Evolutionary conservation across 2,113 vertebrate species (phyloP).

Genomic region (human (Homo sapiens)): GRCh38 chr12:85711001-85711500

Average conservation of each 20-base stretch:
- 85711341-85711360: background rate
- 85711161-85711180: background rate
- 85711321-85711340: background rate
- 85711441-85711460: background rate
- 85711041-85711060: background rate
- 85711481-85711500: rapidly evolving
- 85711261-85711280: conserved; percentile 14
- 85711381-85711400: background rate
- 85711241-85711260: background rate
- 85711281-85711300: background rate
- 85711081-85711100: background rate
- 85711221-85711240: background rate
- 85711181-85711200: background rate
- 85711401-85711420: conserved; percentile 18
- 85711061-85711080: background rate
- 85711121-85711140: background rate
- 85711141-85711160: background rate
- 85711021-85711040: background rate
- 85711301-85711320: background rate
- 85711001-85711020: background rate
- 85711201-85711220: background rate
- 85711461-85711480: background rate
- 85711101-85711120: background rate
- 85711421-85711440: background rate
- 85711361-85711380: background rate